Percentiles rank a stretch among this genome's conserved stretches.
Conservation (phyloP, 2,113 vertebrate species). For the Psittacus erithacus region DNA sequence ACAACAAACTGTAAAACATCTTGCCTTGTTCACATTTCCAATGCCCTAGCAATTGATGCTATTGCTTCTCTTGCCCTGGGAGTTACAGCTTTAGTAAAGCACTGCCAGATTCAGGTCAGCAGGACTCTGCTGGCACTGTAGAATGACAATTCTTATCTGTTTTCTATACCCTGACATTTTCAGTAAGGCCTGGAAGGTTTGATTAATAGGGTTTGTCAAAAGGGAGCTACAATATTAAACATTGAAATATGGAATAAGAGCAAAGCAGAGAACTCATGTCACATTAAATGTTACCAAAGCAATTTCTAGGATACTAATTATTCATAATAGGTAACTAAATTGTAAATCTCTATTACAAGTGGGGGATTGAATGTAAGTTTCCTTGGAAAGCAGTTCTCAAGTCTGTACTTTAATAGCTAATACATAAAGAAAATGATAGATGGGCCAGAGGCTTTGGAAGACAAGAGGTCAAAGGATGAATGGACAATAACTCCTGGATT, state of each 20-base stretch:
- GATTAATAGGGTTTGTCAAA: constrained; percentile 59
- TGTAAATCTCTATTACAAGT: constrained; percentile 62
- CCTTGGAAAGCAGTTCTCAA: constrained; percentile 34
- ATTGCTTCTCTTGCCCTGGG: not conserved
- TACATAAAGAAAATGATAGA: constrained; percentile 16
- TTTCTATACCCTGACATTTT: constrained; percentile 50
- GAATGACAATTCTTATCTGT: constrained; percentile 25
- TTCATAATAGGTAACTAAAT: constrained; percentile 70
- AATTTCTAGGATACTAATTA: constrained; percentile 69
- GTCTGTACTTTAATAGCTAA: constrained; percentile 31
- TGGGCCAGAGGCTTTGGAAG: constrained; percentile 39
- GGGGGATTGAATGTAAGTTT: not conserved
- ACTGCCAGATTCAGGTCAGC: not conserved
- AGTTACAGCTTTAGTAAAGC: constrained; percentile 26
- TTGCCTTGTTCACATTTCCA: not conserved
- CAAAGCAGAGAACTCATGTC: constrained; percentile 10
- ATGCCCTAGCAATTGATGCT: not conserved
- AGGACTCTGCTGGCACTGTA: not conserved
- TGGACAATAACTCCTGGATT: constrained; percentile 27
- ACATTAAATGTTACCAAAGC: constrained; percentile 64
- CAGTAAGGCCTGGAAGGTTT: constrained; percentile 52
- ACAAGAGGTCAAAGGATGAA: constrained; percentile 57
- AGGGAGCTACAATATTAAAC: constrained; percentile 31
- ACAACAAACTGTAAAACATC: constrained; percentile 21
- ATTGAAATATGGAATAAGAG: constrained; percentile 59